Conservation (phyloP, 2,888 invertebrate species). For the Dugesia japonica region DNA sequence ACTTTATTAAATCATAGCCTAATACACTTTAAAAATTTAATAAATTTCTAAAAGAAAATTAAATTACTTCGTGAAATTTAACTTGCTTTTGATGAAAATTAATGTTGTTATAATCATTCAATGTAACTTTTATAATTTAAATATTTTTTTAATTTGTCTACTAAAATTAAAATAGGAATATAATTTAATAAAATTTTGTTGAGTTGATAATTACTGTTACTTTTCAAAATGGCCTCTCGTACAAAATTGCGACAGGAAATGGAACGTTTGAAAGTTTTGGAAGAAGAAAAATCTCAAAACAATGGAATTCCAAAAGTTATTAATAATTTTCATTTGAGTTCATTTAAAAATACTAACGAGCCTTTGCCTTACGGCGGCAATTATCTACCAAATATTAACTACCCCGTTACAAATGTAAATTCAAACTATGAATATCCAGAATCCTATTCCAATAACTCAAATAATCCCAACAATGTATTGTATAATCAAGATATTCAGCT, state of each 20-base stretch:
- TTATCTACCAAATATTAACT: background rate
- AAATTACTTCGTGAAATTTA: no score
- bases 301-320: background rate
- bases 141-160: no score
- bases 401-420: background rate
- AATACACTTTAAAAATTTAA: no score
- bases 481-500: background rate
- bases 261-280: background rate
- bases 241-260: background rate
- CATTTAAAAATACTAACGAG: background rate
- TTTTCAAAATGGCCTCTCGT: background rate
- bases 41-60: no score
- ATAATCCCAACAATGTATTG: background rate
- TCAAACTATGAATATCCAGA: background rate
- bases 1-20: no score
- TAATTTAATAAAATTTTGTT: background rate
- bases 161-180: no score
- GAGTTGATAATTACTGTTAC: background rate
- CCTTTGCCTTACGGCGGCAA: background rate
- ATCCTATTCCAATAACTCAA: background rate
- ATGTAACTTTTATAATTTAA: no score
- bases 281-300: slow-evolving; percentile 5
- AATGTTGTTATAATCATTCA: no score
- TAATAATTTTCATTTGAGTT: background rate
- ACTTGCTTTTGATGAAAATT: no score